Percentiles rank a stretch among this genome's conserved stretches.
Evolutionary conservation across 2,113 vertebrate species (phyloP).

Genomic region (Macquaria australasica): DNA sequence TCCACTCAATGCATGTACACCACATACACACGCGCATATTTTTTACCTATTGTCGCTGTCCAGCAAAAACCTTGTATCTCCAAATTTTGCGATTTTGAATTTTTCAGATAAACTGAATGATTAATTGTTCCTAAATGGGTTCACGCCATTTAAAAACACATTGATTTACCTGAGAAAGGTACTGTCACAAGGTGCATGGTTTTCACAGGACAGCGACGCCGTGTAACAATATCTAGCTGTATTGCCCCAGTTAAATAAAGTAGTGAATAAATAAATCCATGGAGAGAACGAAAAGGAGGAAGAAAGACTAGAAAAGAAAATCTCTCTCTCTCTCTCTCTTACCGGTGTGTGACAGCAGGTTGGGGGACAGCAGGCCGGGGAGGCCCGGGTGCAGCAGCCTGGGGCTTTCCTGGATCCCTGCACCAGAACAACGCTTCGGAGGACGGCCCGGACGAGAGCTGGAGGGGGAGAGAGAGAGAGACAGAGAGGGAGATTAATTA

Average conservation of each 20-base stretch:
- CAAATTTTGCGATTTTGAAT: too few species aligned
- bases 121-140: too few species aligned
- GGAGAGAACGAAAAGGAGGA: neutral
- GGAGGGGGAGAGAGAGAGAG: slow-evolving; percentile 56
- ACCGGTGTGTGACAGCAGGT: slow-evolving; percentile 94
- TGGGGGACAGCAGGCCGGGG: slow-evolving; percentile 91
- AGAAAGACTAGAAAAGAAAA: too few species aligned
- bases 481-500: slow-evolving; percentile 14
- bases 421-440: slow-evolving; percentile 92
- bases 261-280: neutral
- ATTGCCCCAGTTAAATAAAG: neutral
- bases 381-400: slow-evolving; percentile 91
- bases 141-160: too few species aligned
- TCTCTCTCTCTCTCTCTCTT: slow-evolving; percentile 45
- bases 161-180: too few species aligned
- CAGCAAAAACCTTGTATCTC: too few species aligned
- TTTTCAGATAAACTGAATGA: too few species aligned
- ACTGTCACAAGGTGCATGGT: neutral
- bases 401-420: slow-evolving; percentile 90
- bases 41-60: too few species aligned
- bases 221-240: neutral
- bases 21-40: too few species aligned
- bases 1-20: too few species aligned
- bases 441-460: slow-evolving; percentile 95
- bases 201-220: neutral